These are phyloP conservation scores for Bugulina stolonifera DNA, from an alignment of 2,888 invertebrate genomes.

Conservation along the genomic window DNA sequence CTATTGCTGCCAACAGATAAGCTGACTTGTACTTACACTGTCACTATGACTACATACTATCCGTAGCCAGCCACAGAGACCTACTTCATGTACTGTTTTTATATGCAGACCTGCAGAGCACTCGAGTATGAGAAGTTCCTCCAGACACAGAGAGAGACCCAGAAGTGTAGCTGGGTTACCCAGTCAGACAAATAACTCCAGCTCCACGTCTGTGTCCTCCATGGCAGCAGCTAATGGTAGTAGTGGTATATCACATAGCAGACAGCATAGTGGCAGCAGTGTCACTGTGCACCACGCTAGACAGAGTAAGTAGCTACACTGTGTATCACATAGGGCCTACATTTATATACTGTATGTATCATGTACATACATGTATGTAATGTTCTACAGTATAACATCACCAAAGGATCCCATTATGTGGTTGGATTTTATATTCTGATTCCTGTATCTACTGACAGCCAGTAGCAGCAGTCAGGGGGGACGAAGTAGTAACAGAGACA, in stretches of 20 bases:
- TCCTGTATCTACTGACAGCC: too few species aligned
- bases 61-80: too few species aligned
- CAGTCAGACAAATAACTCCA: constrained; percentile 9
- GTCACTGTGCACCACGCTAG: constrained; percentile 22
- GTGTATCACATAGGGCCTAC: too few species aligned
- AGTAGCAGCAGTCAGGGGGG: background rate
- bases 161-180: constrained; percentile 10
- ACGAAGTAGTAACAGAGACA: background rate
- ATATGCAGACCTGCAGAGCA: constrained; percentile 17
- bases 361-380: too few species aligned
- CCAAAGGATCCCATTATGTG: background rate
- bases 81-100: too few species aligned
- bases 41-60: too few species aligned
- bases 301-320: constrained; percentile 15
- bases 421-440: background rate
- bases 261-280: constrained; percentile 24
- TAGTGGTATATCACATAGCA: background rate
- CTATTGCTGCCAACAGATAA: too few species aligned
- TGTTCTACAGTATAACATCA: too few species aligned
- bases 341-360: too few species aligned
- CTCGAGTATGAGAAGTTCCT: constrained; percentile 3
- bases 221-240: background rate
- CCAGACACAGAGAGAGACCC: constrained; percentile 5
- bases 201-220: background rate
- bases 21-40: too few species aligned